Evolutionary conservation across 2,113 vertebrate genomes (phyloP).

Genomic region (Chlamydotis undulata): DNA sequence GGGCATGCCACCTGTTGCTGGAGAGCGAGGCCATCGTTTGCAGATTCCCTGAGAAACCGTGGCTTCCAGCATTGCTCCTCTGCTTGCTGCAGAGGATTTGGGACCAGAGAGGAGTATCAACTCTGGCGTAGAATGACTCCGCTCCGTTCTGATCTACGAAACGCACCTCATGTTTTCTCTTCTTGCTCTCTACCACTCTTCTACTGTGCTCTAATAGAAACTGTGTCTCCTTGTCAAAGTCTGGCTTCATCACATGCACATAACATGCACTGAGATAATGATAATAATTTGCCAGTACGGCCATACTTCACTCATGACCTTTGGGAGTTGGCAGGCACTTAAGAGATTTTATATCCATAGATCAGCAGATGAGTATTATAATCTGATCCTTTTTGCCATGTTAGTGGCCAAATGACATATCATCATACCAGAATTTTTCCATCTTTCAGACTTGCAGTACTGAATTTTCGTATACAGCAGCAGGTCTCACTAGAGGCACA

Average conservation of each 20-base stretch:
- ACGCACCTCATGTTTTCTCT: not conserved
- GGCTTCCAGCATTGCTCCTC: not conserved
- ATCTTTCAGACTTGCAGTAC: not conserved
- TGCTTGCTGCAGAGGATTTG: not conserved
- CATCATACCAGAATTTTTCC: not conserved
- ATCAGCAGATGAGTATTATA: not conserved
- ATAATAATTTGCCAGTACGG: not conserved
- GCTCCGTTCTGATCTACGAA: not conserved
- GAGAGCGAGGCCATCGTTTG: too few species aligned
- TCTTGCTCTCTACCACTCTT: not conserved
- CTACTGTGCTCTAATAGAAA: not conserved
- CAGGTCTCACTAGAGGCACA: not conserved
- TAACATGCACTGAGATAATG: not conserved
- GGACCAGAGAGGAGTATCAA: not conserved
- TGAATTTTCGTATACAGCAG: not conserved
- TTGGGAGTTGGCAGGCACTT: not conserved
- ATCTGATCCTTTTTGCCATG: slow-evolving; percentile 2
- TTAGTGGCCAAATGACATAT: not conserved
- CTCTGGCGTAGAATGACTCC: not conserved
- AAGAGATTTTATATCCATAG: not conserved
- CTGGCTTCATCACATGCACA: not conserved
- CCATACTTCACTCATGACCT: not conserved
- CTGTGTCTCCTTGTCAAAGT: not conserved
- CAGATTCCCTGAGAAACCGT: not conserved
- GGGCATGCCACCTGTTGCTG: not conserved